phyloP scores from a whole-genome alignment of 1,140 invertebrate genomes.

The Babylonia areolata region DNA sequence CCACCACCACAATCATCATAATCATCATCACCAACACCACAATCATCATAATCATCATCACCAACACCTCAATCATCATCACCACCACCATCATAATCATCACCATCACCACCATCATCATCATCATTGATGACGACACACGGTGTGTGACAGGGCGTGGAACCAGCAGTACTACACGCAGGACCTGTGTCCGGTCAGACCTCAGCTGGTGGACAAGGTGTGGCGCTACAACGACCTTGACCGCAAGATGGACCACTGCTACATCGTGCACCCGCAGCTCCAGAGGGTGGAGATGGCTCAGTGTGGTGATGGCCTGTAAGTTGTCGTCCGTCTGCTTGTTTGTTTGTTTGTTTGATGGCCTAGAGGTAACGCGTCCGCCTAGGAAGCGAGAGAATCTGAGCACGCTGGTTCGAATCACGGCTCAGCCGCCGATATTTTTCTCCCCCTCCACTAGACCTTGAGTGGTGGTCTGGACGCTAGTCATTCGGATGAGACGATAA shows the following conservation, averaged over 20 bases:
- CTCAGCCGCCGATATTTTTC: too few species aligned
- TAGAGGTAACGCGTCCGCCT: neutral
- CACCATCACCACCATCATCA: neutral
- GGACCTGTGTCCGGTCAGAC: conserved; percentile 32
- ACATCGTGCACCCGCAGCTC: conserved; percentile 27
- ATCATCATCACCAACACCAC: too few species aligned
- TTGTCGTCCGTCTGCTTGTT: neutral
- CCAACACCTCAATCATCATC: too few species aligned
- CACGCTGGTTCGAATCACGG: too few species aligned
- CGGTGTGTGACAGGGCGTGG: conserved; percentile 20
- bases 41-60: too few species aligned
- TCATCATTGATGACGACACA: too few species aligned
- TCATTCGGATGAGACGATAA: too few species aligned
- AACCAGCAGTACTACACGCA: conserved; percentile 22
- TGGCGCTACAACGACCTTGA: conserved; percentile 35
- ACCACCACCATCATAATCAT: too few species aligned
- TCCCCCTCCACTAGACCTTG: too few species aligned
- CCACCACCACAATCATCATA: too few species aligned
- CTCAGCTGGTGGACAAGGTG: conserved; percentile 21
- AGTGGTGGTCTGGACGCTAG: too few species aligned
- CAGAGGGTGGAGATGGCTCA: conserved; percentile 27
- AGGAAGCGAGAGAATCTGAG: neutral
- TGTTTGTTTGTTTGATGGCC: neutral
- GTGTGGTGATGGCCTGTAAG: conserved; percentile 30
- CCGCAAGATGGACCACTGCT: conserved; percentile 34